phyloP scores from a whole-genome alignment of 2,797 vertebrate species.

The Eidolon dupreanum region DNA sequence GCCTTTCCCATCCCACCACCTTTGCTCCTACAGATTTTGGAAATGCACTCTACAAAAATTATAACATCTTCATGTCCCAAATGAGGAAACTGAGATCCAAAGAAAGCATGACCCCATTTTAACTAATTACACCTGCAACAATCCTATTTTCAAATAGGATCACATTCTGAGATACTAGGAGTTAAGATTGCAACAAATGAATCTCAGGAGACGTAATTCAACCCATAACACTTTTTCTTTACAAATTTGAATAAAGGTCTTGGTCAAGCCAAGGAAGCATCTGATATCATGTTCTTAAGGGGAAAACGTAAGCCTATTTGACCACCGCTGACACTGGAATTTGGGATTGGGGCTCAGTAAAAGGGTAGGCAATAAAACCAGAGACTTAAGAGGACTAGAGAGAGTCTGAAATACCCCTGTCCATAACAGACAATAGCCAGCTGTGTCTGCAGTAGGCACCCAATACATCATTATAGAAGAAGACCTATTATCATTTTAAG shows the following conservation, averaged over 20 bases:
- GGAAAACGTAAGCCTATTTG: not conserved
- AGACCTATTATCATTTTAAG: not conserved
- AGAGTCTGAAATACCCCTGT: not conserved
- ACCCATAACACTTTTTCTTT: not conserved
- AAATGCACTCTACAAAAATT: not conserved
- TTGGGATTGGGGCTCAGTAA: not conserved
- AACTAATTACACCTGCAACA: not conserved
- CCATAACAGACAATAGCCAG: not conserved
- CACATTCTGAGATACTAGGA: not conserved
- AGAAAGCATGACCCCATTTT: not conserved
- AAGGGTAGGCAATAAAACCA: not conserved
- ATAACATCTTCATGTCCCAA: not conserved
- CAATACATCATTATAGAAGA: not conserved
- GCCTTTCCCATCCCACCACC: not conserved
- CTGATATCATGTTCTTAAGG: not conserved
- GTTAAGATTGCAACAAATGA: not conserved
- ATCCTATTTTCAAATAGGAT: not conserved
- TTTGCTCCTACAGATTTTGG: not conserved
- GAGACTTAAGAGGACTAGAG: not conserved
- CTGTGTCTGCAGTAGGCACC: not conserved
- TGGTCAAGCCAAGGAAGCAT: not conserved
- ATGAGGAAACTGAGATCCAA: not conserved
- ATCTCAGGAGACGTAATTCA: not conserved
- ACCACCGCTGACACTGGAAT: not conserved
- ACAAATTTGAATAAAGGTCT: not conserved